These are phyloP conservation scores for Aurelia sp. DNA, from an alignment of 30 jellyfish, hydroid and myxozoan genomes.

Conservation along the genomic window DNA sequence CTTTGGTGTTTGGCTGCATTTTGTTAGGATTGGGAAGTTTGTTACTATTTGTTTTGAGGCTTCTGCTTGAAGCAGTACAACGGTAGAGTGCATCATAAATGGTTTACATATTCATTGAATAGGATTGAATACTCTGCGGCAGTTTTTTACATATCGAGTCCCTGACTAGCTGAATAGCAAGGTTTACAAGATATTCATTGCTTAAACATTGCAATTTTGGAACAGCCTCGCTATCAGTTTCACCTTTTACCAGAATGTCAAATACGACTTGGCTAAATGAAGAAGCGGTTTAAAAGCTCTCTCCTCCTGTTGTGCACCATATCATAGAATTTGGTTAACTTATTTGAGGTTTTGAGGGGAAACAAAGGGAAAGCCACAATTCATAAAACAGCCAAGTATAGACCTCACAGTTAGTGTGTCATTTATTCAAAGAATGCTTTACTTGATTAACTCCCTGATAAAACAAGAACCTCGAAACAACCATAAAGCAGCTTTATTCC, in stretches of 20 bases:
- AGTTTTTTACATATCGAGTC: too few relatives aligned
- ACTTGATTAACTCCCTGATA: slow-evolving; percentile 33
- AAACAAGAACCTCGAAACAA: slow-evolving; percentile 14
- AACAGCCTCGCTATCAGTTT: slow-evolving; percentile 19
- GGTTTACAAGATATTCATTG: too few relatives aligned
- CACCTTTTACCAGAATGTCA: neutral
- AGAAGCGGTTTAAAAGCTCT: slow-evolving; percentile 17
- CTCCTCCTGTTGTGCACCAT: slow-evolving; percentile 60
- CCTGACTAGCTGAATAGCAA: too few relatives aligned
- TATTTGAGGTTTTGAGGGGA: slow-evolving; percentile 58
- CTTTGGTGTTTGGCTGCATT: too few relatives aligned
- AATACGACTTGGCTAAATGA: neutral
- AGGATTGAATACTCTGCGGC: too few relatives aligned
- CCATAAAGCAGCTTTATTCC: slow-evolving; percentile 42
- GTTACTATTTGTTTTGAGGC: too few relatives aligned
- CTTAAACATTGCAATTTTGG: too few relatives aligned
- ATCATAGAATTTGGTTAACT: slow-evolving; percentile 53
- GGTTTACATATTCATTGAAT: too few relatives aligned
- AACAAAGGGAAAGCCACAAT: slow-evolving; percentile 64
- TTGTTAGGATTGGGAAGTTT: too few relatives aligned
- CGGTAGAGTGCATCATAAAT: too few relatives aligned
- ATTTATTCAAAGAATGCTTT: slow-evolving; percentile 44
- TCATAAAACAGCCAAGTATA: slow-evolving; percentile 38
- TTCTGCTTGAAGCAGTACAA: too few relatives aligned
- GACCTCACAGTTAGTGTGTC: slow-evolving; percentile 67